These are phyloP conservation scores for Epicauta chinensis DNA, from an alignment of 1,140 invertebrate species.

Conservation along the genomic window DNA sequence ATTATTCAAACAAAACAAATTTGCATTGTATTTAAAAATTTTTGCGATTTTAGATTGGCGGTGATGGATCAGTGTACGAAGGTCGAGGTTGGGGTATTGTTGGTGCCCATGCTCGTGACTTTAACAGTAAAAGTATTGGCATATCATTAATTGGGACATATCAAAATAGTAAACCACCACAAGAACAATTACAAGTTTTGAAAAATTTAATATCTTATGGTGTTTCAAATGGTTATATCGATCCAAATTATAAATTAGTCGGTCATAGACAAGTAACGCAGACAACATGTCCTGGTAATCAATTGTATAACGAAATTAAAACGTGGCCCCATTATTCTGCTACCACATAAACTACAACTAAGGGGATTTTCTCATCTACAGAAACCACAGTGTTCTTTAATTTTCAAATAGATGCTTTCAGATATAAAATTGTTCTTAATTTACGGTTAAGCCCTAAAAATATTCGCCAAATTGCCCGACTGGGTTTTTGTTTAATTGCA, in stretches of 20 bases:
- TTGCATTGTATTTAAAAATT: background rate
- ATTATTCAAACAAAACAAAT: constrained; percentile 32
- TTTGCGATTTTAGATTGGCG: constrained; percentile 43
- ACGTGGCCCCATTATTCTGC: constrained; percentile 12
- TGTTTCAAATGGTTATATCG: background rate
- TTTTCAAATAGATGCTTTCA: too few species aligned
- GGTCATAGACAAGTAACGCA: constrained; percentile 13
- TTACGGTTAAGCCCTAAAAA: too few species aligned
- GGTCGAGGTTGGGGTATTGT: constrained; percentile 63
- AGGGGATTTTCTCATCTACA: too few species aligned
- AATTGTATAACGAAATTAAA: constrained; percentile 10
- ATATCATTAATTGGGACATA: constrained; percentile 53
- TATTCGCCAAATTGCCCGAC: too few species aligned
- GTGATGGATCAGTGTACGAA: constrained; percentile 54
- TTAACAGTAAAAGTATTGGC: constrained; percentile 60
- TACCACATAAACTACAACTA: background rate
- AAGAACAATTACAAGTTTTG: constrained; percentile 10
- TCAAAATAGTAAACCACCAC: constrained; percentile 9
- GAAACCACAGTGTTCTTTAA: too few species aligned
- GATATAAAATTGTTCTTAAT: too few species aligned
- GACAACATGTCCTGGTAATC: constrained; percentile 17
- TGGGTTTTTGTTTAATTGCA: too few species aligned
- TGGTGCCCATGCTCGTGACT: constrained; percentile 60
- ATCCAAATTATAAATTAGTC: constrained; percentile 9
- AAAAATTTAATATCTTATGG: constrained; percentile 17